Conservation (phyloP, 1,140 invertebrate species). For the Saccostrea glomerata region DNA sequence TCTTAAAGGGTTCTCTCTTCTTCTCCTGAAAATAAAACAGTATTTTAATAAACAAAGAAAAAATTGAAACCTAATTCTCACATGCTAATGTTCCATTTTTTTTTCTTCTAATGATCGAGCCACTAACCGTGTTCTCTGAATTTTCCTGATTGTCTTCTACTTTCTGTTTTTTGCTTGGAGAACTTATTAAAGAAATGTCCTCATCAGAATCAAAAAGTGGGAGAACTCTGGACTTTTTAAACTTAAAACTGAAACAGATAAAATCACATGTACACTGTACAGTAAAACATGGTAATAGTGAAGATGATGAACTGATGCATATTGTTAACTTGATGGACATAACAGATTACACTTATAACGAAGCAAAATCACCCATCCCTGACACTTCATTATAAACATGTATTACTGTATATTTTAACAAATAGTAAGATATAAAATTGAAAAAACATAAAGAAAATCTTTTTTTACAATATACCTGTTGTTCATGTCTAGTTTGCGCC, state of each 20-base stretch:
- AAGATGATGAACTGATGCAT: no score
- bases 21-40: slow-evolving; percentile 4
- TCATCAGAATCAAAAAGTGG: slow-evolving; percentile 30
- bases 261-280: background rate
- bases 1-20: background rate
- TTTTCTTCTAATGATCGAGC: background rate
- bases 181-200: slow-evolving; percentile 1
- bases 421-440: background rate
- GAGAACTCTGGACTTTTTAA: slow-evolving; percentile 44
- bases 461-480: slow-evolving; percentile 29
- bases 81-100: background rate
- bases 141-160: background rate
- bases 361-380: no score
- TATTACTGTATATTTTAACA: background rate
- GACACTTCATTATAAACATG: no score
- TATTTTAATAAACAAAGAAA: background rate
- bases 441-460: background rate
- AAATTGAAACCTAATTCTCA: background rate
- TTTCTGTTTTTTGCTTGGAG: slow-evolving; percentile 43
- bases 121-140: background rate
- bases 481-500: slow-evolving; percentile 40
- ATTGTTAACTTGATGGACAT: no score
- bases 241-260: slow-evolving; percentile 37
- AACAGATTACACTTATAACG: no score
- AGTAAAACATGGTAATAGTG: no score